These are phyloP conservation scores for Malurus cyaneus DNA, from an alignment of 2,113 vertebrate genomes.

Conservation along the genomic window DNA sequence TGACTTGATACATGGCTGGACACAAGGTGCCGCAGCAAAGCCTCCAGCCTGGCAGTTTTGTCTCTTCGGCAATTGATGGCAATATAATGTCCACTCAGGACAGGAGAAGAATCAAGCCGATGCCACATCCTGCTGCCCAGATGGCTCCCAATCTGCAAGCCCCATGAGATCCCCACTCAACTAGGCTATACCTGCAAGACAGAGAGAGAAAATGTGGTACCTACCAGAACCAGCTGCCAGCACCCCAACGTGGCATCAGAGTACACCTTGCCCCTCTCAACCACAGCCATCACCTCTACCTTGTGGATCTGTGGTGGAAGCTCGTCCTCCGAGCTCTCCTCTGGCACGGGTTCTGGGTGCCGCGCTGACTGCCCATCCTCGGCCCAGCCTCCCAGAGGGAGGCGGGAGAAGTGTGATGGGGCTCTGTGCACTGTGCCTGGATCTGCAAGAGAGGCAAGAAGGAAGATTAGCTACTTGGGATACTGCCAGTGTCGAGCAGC, in stretches of 20 bases:
- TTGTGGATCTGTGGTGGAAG: slow-evolving; percentile 91
- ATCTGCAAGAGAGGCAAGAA: slow-evolving; percentile 47
- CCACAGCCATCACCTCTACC: slow-evolving; percentile 67
- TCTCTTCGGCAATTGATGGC: slow-evolving; percentile 19
- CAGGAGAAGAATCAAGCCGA: slow-evolving; percentile 10
- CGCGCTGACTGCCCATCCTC: slow-evolving; percentile 81
- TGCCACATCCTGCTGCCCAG: slow-evolving; percentile 13
- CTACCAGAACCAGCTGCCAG: not conserved
- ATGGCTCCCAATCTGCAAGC: slow-evolving; percentile 11
- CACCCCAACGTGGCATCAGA: not conserved
- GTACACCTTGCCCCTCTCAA: not conserved
- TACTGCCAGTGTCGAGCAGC: not conserved
- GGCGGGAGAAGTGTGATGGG: slow-evolving; percentile 80
- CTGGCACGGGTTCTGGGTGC: slow-evolving; percentile 87
- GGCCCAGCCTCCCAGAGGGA: slow-evolving; percentile 94
- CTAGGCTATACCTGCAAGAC: slow-evolving; percentile 74
- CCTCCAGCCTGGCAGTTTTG: not conserved
- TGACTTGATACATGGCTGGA: slow-evolving; percentile 30
- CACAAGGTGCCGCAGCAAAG: slow-evolving; percentile 25
- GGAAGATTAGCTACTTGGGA: not conserved
- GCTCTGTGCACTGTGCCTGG: slow-evolving; percentile 76
- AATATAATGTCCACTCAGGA: not conserved
- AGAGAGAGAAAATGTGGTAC: not conserved
- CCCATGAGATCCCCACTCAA: slow-evolving; percentile 39
- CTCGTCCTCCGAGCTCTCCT: slow-evolving; percentile 93